Evolutionary conservation across 1,140 invertebrate genomes (phyloP).

Genomic region (Sarcophaga bullata): DNA sequence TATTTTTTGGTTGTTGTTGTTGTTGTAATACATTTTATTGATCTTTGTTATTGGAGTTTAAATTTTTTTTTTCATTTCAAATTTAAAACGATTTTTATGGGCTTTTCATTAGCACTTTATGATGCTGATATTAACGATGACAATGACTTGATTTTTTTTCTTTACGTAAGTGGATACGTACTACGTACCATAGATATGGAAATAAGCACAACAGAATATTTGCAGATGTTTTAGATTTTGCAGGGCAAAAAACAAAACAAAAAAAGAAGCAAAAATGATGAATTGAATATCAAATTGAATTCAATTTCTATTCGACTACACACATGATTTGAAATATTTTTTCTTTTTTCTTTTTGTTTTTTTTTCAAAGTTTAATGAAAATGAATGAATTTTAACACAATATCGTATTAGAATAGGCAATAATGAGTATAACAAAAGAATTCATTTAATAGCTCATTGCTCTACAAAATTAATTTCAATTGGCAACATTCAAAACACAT

Average conservation of each 20-base stretch:
- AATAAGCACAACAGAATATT: background rate
- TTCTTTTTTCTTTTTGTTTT: no score
- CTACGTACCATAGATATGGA: no score
- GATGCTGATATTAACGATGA: background rate
- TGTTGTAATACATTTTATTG: conserved; percentile 3
- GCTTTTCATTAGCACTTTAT: conserved; percentile 35
- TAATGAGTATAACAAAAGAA: background rate
- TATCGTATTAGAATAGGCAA: background rate
- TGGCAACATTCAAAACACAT: background rate
- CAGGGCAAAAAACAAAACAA: background rate
- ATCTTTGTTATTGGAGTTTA: background rate
- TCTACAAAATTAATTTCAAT: background rate
- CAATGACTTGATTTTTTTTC: background rate
- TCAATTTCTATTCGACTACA: no score
- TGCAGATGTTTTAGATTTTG: background rate
- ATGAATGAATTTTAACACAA: background rate
- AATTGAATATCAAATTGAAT: background rate
- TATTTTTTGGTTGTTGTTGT: background rate
- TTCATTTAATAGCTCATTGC: background rate
- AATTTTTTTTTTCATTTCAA: background rate
- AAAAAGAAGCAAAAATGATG: background rate
- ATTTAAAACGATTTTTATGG: conserved; percentile 35
- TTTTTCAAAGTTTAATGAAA: background rate
- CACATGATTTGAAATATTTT: no score
- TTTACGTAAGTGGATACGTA: background rate